Conservation (phyloP, 2,113 vertebrate species). For the Cryptoleucopteryx plumbea region DNA sequence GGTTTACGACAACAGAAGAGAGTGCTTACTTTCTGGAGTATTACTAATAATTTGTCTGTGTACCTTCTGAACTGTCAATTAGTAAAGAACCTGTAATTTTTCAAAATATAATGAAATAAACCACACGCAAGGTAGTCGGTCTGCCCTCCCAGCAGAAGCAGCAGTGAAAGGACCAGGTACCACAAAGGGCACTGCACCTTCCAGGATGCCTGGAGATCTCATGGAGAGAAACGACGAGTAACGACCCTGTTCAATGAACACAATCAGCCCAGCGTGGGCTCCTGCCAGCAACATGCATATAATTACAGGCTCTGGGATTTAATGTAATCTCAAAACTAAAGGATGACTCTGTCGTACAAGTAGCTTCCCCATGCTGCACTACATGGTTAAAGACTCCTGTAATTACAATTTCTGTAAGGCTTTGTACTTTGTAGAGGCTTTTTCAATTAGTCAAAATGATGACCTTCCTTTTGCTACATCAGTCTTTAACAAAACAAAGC, state of each 20-base stretch:
- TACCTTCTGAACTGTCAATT: constrained; percentile 1
- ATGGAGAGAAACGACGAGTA: neutral
- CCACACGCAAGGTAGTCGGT: neutral
- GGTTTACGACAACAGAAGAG: neutral
- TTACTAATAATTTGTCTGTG: neutral
- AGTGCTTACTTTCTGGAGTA: neutral
- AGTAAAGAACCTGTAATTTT: neutral
- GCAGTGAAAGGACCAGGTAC: neutral
- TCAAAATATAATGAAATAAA: constrained; percentile 6
- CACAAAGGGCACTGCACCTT: neutral
- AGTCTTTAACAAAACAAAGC: constrained; percentile 7
- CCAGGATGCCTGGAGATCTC: neutral
- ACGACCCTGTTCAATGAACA: neutral
- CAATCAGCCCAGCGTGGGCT: neutral
- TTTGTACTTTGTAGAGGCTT: constrained; percentile 15
- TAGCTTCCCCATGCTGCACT: constrained; percentile 23
- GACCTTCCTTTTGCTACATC: constrained; percentile 5
- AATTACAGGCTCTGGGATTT: constrained; percentile 48
- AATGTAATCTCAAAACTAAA: constrained; percentile 47
- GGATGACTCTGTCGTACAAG: constrained; percentile 28
- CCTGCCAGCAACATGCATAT: constrained; percentile 19
- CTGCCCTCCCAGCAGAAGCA: neutral
- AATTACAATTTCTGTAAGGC: constrained; percentile 38
- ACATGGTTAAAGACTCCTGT: constrained; percentile 5
- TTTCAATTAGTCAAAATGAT: constrained; percentile 45